phyloP scores from a whole-genome alignment of 2,113 vertebrate genomes.

The Tachysurus vachellii region DNA sequence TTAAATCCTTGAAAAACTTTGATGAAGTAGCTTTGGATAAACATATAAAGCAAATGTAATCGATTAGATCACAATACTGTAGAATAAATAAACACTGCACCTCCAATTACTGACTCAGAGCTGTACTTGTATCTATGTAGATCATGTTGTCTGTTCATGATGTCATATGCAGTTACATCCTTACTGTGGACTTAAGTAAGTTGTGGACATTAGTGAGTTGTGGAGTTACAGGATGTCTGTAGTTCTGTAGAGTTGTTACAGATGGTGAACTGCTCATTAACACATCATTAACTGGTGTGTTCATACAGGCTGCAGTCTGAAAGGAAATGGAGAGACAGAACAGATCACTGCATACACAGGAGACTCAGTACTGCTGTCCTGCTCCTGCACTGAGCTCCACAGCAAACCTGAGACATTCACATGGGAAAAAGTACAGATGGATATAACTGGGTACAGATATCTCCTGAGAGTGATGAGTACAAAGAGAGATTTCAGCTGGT shows the following conservation, averaged over 20 bases:
- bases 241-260: too few species aligned
- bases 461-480: too few species aligned
- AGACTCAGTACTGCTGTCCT: constrained; percentile 31
- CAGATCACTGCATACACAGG: not conserved
- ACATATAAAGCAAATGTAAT: not conserved
- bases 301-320: constrained; percentile 8
- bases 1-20: not conserved
- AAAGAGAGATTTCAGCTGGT: too few species aligned
- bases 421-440: not conserved
- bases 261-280: too few species aligned
- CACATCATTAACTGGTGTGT: not conserved
- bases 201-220: not conserved
- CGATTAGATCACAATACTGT: not conserved
- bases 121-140: not conserved
- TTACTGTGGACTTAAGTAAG: too few species aligned
- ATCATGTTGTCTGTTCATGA: not conserved
- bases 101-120: not conserved
- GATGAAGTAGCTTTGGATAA: not conserved
- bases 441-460: too few species aligned
- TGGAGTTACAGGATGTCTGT: not conserved
- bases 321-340: not conserved
- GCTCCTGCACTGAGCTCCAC: constrained; percentile 7
- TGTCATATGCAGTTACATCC: not conserved
- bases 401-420: not conserved
- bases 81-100: not conserved